A percentile compares a stretch with the other conserved stretches of the same genome.
Conservation (phyloP, 2,113 vertebrate species). For the Siphamia tubifer region DNA sequence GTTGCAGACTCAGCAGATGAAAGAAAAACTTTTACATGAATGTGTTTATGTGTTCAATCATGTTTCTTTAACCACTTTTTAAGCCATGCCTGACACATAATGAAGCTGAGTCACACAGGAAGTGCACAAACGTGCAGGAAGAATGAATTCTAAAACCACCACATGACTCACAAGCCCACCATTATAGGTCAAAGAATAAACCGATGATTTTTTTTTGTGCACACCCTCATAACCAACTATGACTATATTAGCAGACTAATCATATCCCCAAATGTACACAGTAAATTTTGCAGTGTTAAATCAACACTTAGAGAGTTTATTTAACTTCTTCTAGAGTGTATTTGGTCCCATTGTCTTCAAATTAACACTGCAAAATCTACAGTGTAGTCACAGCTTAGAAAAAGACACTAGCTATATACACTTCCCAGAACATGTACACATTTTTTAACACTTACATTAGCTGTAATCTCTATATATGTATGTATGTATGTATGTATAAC, state of each 20-base stretch:
- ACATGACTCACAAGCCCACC: neutral
- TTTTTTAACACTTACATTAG: no score
- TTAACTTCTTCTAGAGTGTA: no score
- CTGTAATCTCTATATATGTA: no score
- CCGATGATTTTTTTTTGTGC: neutral
- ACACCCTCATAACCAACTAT: neutral
- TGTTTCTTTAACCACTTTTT: neutral
- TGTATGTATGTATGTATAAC: neutral
- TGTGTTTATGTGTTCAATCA: neutral
- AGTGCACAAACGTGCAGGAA: constrained; percentile 13
- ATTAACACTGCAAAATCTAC: no score
- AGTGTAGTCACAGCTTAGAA: neutral
- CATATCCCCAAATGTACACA: neutral
- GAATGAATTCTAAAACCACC: neutral
- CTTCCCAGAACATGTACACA: no score
- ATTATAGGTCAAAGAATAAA: neutral
- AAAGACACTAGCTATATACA: no score
- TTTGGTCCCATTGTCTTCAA: no score
- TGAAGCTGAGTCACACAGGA: constrained; percentile 50
- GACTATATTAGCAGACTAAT: neutral
- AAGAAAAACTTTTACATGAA: neutral
- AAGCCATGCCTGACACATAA: constrained; percentile 10
- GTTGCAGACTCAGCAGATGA: constrained; percentile 57
- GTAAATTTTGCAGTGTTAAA: no score
- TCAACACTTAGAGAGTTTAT: no score